Base-by-base conservation (phyloP, 2,888 invertebrate genomes). In the Cosmopolites sordidus region DNA sequence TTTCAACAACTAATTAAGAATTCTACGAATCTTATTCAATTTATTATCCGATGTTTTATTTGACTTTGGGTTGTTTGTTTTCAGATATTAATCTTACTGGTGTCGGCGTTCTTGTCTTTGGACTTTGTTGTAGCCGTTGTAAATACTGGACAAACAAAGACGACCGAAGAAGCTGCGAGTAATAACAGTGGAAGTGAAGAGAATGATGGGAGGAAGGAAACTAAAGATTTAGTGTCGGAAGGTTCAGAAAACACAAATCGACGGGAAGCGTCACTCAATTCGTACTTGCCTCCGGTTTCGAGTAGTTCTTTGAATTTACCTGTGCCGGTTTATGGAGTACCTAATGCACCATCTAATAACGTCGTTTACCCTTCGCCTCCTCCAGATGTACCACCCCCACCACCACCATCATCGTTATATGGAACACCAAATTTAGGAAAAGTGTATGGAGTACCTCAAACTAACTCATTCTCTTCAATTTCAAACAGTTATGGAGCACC, bases 261-360 rank as follows among this genome's bases (percentile, higher is more conserved):
- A 56, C 64, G 73, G 53, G 73, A 74, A 62, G 69, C 72, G 27
- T 63, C 69, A 16, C 2, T 16, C 14, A 66, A 70, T 54, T 62
- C 70, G 0, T 72, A 74, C 54, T 62, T 69, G 22, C 69, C 72
- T 33, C 58, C 73, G 56, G 5, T 16, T 12, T 42, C 45, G 12
- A 9, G n/a, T 16, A 58, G 60, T 33, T 75, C 79, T 73, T 65
- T 75, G 70, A 79, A 78, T 51, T 70, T 75, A 11, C 82, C 82
- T 1, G 73, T 77, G 1, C 81, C 82, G 14, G 76, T 83, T 0
- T 83, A 83, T 65, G 82, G 82, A 48, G 79, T 78, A 0, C 82
- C 82, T 2, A 76, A 79, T 56, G 69, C 73, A 41, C 74, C 76
- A 6, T 66, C 70, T 2, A 73, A 71, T 58, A 74, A 73, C 50